These are phyloP conservation scores for Phoxinus phoxinus DNA, from an alignment of 2,113 vertebrate species.

Conservation along the genomic window DNA sequence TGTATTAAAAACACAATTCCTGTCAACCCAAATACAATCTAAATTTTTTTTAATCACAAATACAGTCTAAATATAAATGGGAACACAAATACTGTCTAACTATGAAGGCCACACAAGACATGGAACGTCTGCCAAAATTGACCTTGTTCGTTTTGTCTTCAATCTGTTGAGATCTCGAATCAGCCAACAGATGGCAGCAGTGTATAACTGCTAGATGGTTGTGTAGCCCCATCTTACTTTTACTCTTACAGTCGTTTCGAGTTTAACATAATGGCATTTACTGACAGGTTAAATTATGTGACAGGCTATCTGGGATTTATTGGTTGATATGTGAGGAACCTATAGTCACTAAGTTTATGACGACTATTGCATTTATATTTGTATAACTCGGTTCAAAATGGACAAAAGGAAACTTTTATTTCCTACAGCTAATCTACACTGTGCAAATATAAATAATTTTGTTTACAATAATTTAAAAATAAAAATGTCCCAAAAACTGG, in stretches of 20 bases:
- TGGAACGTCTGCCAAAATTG: background rate
- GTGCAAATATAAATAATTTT: background rate
- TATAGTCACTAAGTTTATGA: background rate
- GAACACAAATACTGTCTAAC: too few species aligned
- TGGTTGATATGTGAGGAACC: background rate
- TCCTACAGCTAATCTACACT: background rate
- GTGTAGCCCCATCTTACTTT: background rate
- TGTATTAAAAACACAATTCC: background rate
- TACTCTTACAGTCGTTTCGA: background rate
- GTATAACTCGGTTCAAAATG: background rate
- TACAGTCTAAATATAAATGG: too few species aligned
- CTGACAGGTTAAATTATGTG: background rate
- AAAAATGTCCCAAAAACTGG: background rate
- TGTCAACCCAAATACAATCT: background rate
- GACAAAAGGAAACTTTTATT: background rate
- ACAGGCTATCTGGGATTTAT: background rate
- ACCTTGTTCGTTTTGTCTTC: too few species aligned
- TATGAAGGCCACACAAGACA: background rate
- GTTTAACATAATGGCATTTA: background rate
- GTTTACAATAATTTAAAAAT: background rate
- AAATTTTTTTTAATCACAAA: too few species aligned
- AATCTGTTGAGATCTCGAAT: background rate
- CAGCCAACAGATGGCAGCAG: slow-evolving; percentile 73
- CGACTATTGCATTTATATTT: background rate
- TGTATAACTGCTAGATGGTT: background rate